Percentiles rank a stretch among this genome's conserved stretches.
Conservation (phyloP, 2,888 invertebrate genomes). For the Himalopsyche japonica region DNA sequence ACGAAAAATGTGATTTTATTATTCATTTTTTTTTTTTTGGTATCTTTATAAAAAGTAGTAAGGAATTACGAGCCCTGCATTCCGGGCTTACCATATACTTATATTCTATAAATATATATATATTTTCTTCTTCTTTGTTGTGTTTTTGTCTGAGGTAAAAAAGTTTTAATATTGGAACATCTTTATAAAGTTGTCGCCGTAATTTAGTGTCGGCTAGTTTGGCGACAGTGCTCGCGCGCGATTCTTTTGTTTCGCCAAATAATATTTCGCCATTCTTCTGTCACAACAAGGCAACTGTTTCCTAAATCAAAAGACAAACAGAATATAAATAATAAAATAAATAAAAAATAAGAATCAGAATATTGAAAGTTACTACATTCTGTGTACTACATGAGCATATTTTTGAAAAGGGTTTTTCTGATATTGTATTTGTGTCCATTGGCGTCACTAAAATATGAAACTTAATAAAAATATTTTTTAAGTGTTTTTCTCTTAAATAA, state of each 20-base stretch:
- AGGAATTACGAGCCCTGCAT: no score
- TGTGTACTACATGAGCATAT: background rate
- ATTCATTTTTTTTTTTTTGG: no score
- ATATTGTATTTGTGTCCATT: background rate
- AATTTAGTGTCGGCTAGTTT: constrained; percentile 15
- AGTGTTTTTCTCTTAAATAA: no score
- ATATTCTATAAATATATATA: no score
- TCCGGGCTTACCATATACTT: no score
- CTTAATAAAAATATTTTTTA: no score
- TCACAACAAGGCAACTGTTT: constrained; percentile 10
- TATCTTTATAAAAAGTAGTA: no score
- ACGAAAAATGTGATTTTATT: no score
- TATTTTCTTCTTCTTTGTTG: background rate
- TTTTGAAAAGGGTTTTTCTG: background rate
- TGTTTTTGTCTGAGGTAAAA: background rate
- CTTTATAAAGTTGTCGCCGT: background rate
- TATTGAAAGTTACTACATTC: background rate
- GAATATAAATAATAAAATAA: background rate
- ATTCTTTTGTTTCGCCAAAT: constrained; percentile 36
- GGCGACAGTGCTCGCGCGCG: constrained; percentile 30
- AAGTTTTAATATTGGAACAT: background rate
- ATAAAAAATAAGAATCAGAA: background rate
- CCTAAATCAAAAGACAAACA: background rate
- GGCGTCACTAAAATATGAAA: no score
- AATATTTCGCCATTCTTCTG: constrained; percentile 38